phyloP scores from a whole-genome alignment of 2,113 vertebrate genomes.

The Polypterus senegalus region DNA sequence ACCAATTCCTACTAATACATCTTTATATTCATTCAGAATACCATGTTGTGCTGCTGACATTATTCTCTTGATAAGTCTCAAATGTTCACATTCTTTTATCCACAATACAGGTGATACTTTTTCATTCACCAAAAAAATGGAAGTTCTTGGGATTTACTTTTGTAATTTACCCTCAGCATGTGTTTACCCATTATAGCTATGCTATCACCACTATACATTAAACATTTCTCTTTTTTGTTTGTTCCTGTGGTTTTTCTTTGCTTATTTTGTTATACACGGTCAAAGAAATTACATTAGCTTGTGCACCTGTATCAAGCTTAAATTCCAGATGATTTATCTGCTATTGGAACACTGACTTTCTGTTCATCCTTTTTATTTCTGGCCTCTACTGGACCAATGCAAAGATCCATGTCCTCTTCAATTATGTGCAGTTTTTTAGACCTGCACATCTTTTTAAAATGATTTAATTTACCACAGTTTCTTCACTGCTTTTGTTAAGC shows the following conservation, averaged over 20 bases:
- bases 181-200: conserved; percentile 15
- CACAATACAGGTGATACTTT: conserved; percentile 13
- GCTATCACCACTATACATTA: conserved; percentile 16
- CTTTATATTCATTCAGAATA: conserved; percentile 8
- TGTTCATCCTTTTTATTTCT: conserved; percentile 6
- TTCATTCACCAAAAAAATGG: not conserved
- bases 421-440: conserved; percentile 10
- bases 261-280: conserved; percentile 7
- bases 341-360: conserved; percentile 3
- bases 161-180: conserved; percentile 11
- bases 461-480: conserved; percentile 10
- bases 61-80: conserved; percentile 15
- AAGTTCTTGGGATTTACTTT: not conserved
- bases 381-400: conserved; percentile 1
- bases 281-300: conserved; percentile 15
- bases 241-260: conserved; percentile 1
- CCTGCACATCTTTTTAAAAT: conserved; percentile 16
- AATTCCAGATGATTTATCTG: conserved; percentile 4
- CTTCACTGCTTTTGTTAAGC: conserved; percentile 14
- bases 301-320: conserved; percentile 15
- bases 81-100: conserved; percentile 18
- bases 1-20: conserved; percentile 18
- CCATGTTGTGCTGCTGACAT: conserved; percentile 14
- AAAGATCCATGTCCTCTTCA: conserved; percentile 6
- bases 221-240: conserved; percentile 10